A percentile compares a stretch with the other conserved stretches of the same genome.
phyloP scores from a whole-genome alignment of 2,113 vertebrate genomes.

The Vulpes lagopus region DNA sequence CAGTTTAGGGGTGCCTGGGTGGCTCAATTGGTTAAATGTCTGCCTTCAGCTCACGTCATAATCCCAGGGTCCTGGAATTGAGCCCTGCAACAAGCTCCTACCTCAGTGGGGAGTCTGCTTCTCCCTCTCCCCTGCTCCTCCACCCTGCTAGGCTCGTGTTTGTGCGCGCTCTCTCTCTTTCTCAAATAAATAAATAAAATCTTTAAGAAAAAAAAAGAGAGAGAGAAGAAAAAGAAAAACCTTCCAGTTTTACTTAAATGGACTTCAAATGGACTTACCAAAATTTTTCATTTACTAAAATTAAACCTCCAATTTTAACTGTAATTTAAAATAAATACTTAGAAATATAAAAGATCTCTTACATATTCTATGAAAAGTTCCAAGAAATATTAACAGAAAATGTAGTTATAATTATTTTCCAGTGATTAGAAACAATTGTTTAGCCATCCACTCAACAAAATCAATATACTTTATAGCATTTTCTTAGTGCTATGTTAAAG shows the following conservation, averaged over 20 bases:
- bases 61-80: neutral
- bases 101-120: neutral
- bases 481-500: neutral
- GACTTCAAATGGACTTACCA: neutral
- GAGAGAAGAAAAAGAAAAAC: neutral
- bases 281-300: constrained; percentile 28
- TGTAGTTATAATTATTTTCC: neutral
- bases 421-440: neutral
- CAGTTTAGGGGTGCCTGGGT: neutral
- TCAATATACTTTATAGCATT: neutral
- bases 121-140: neutral
- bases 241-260: constrained; percentile 30
- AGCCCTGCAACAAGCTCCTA: neutral
- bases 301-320: constrained; percentile 8
- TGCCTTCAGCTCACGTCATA: neutral
- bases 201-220: neutral
- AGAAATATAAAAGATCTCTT: neutral
- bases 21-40: neutral
- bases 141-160: neutral
- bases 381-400: constrained; percentile 39
- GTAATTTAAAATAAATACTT: neutral
- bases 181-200: neutral
- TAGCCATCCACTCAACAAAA: neutral
- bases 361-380: neutral
- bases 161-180: too few relatives aligned